phyloP scores from a whole-genome alignment of 2,113 vertebrate species.

The Arothron firmamentum region DNA sequence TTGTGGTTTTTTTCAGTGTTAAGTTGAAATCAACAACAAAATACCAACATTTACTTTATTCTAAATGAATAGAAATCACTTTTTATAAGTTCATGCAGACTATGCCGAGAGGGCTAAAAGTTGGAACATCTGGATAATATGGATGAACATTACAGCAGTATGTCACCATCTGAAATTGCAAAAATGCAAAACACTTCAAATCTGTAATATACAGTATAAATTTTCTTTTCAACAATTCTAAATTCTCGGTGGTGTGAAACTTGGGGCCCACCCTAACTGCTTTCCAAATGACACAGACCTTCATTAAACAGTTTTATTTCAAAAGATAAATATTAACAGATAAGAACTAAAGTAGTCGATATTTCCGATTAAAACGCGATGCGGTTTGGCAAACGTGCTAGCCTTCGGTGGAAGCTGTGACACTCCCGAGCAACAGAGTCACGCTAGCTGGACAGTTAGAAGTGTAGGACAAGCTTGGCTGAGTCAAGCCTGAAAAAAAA shows the following conservation, averaged over 20 bases:
- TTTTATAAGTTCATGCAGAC: slow-evolving; percentile 5
- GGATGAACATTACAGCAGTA: slow-evolving; percentile 20
- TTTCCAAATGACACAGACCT: slow-evolving; percentile 54
- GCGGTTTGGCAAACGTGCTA: slow-evolving; percentile 58
- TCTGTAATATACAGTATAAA: slow-evolving; percentile 62
- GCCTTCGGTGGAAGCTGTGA: slow-evolving; percentile 54
- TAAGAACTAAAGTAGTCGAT: slow-evolving; percentile 28
- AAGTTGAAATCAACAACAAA: slow-evolving; percentile 1
- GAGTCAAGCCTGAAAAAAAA: slow-evolving; percentile 34
- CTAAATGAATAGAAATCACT: slow-evolving; percentile 1
- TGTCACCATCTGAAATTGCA: slow-evolving; percentile 12
- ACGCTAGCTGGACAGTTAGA: slow-evolving; percentile 31
- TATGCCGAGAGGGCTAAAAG: slow-evolving; percentile 6
- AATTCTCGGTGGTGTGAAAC: not conserved
- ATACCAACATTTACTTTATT: not conserved
- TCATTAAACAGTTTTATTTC: slow-evolving; percentile 67
- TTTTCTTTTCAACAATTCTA: slow-evolving; percentile 18
- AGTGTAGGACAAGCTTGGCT: slow-evolving; percentile 24
- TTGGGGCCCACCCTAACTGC: slow-evolving; percentile 28
- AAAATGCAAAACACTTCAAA: slow-evolving; percentile 35
- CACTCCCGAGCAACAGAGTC: slow-evolving; percentile 45
- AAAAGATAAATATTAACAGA: slow-evolving; percentile 63
- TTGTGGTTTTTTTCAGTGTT: slow-evolving; percentile 6
- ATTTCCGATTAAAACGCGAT: slow-evolving; percentile 40
- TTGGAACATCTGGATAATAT: slow-evolving; percentile 22